These are phyloP conservation scores for Natator depressus DNA, from an alignment of 2,113 vertebrate genomes.

Conservation along the genomic window DNA sequence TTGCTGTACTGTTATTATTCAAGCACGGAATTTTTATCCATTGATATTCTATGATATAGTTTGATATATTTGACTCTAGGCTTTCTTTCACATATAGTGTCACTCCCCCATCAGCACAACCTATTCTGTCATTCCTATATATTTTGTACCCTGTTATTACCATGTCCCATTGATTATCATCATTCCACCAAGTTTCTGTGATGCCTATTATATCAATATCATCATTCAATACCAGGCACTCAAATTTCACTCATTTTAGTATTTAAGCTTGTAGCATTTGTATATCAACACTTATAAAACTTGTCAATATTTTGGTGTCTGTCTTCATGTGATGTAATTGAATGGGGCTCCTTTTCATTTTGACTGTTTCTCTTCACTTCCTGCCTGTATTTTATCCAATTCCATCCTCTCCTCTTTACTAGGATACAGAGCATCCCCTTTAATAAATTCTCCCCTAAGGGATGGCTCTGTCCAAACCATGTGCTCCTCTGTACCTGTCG, in stretches of 20 bases:
- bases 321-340: not conserved
- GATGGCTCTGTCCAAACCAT: not conserved
- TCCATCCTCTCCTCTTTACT: not conserved
- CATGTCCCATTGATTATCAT: not conserved
- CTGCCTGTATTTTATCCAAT: too few species aligned
- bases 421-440: not conserved
- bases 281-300: not conserved
- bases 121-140: not conserved
- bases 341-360: not conserved
- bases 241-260: not conserved
- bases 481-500: not conserved
- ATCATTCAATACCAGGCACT: not conserved
- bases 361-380: not conserved
- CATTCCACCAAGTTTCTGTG: not conserved
- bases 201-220: not conserved
- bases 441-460: not conserved
- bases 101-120: not conserved
- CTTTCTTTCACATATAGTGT: not conserved
- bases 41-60: not conserved
- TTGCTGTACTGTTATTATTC: not conserved
- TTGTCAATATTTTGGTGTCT: not conserved
- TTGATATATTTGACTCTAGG: not conserved
- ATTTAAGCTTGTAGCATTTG: not conserved
- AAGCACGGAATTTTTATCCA: not conserved
- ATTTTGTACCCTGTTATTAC: not conserved